Evolutionary conservation across 2,888 invertebrate species (phyloP).

Genomic region (Drosophila dives): DNA sequence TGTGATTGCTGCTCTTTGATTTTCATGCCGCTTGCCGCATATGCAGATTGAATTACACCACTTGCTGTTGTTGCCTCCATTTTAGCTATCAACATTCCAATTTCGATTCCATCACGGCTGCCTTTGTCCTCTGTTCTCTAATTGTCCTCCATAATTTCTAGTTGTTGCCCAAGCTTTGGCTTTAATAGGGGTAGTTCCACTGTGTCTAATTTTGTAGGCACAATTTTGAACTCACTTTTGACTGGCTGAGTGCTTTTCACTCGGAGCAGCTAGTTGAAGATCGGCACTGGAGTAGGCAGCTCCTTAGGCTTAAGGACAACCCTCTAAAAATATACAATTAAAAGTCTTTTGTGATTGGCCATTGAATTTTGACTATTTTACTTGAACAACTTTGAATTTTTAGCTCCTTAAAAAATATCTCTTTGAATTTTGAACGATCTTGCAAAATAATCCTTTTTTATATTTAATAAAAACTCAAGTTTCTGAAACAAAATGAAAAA

Average conservation of each 20-base stretch:
- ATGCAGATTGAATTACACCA: conserved; percentile 80
- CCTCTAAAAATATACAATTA: background rate
- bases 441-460: background rate
- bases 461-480: background rate
- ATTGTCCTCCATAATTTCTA: conserved; percentile 69
- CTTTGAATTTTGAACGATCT: background rate
- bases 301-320: background rate
- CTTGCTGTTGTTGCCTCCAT: conserved; percentile 48
- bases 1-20: conserved; percentile 55
- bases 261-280: background rate
- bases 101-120: conserved; percentile 15
- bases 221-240: conserved; percentile 10
- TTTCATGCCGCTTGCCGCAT: conserved; percentile 51
- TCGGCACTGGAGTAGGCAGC: background rate
- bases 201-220: background rate
- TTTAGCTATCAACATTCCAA: conserved; percentile 19
- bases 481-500: background rate
- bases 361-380: background rate
- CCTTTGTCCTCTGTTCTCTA: conserved; percentile 47
- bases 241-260: conserved; percentile 32
- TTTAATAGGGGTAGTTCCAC: conserved; percentile 7
- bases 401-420: background rate
- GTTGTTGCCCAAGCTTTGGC: conserved; percentile 18
- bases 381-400: background rate
- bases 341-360: conserved; percentile 28